Evolutionary conservation across 1,140 invertebrate genomes (phyloP).

Genomic region (Leguminivora glycinivorella): DNA sequence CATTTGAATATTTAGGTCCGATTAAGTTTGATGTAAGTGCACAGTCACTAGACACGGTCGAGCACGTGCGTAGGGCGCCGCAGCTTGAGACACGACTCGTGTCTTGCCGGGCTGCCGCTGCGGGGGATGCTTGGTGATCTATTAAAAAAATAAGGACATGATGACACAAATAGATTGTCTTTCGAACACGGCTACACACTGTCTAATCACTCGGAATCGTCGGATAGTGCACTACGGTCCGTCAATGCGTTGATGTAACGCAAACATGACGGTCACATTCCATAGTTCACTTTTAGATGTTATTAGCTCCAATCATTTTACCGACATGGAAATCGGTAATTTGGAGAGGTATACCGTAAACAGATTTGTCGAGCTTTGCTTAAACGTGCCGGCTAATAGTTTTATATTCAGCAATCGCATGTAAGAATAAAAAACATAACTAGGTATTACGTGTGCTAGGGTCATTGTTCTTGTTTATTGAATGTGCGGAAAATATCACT

Average conservation of each 20-base stretch:
- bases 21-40: slow-evolving; percentile 13
- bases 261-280: slow-evolving; percentile 78
- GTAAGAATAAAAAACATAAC: slow-evolving; percentile 73
- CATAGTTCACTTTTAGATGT: slow-evolving; percentile 68
- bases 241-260: slow-evolving; percentile 74
- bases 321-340: slow-evolving; percentile 24
- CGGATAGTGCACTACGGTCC: slow-evolving; percentile 52
- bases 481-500: slow-evolving; percentile 16
- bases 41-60: slow-evolving; percentile 33
- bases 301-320: slow-evolving; percentile 47
- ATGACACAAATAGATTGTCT: slow-evolving; percentile 76
- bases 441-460: slow-evolving; percentile 73
- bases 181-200: slow-evolving; percentile 52
- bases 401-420: slow-evolving; percentile 56
- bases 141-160: slow-evolving; percentile 78
- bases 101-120: slow-evolving; percentile 59
- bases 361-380: slow-evolving; percentile 34
- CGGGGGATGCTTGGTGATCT: slow-evolving; percentile 75
- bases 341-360: slow-evolving; percentile 30
- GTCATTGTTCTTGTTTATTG: slow-evolving; percentile 69
- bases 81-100: slow-evolving; percentile 66
- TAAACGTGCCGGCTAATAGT: slow-evolving; percentile 39
- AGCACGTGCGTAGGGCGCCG: slow-evolving; percentile 69
- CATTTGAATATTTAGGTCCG: slow-evolving; percentile 46
- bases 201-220: slow-evolving; percentile 51